Percentiles rank a stretch among this genome's conserved stretches.
Evolutionary conservation across 2,113 vertebrate genomes (phyloP).

Genomic region (Platanista minor): DNA sequence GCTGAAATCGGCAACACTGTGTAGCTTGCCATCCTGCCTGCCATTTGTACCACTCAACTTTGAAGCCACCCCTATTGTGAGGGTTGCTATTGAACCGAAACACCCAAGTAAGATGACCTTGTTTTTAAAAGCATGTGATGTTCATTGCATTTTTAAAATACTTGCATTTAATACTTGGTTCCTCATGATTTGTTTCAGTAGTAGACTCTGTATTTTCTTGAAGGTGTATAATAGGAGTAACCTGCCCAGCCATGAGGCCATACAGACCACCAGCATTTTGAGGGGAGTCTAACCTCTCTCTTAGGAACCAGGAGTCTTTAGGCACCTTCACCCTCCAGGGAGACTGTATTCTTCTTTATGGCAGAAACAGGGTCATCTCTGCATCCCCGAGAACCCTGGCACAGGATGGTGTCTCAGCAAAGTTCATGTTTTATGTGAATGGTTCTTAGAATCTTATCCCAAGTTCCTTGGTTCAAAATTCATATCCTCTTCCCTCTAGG

Average conservation of each 20-base stretch:
- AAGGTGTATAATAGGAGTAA: background rate
- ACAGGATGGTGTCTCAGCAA: background rate
- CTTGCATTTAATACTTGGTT: background rate
- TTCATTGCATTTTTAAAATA: background rate
- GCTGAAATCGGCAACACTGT: slow-evolving; percentile 94
- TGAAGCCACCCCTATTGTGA: slow-evolving; percentile 93
- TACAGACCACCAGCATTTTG: background rate
- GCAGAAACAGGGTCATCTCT: background rate
- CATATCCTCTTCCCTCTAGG: background rate
- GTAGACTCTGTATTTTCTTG: background rate
- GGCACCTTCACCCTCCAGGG: background rate
- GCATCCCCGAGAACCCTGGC: background rate
- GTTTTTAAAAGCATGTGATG: background rate
- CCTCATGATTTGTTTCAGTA: background rate
- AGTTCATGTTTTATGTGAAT: background rate
- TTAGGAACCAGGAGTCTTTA: fast-evolving
- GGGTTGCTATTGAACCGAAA: slow-evolving; percentile 94
- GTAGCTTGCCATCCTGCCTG: slow-evolving; percentile 87
- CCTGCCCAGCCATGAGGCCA: background rate
- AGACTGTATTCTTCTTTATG: background rate
- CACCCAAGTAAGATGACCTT: slow-evolving; percentile 90
- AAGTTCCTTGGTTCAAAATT: background rate
- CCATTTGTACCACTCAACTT: slow-evolving; percentile 94
- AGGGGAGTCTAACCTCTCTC: background rate
- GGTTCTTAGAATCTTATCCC: background rate